A percentile compares a stretch with the other conserved stretches of the same genome.
phyloP scores from a whole-genome alignment of 2,888 invertebrate genomes.

The Eurytoma californica region DNA sequence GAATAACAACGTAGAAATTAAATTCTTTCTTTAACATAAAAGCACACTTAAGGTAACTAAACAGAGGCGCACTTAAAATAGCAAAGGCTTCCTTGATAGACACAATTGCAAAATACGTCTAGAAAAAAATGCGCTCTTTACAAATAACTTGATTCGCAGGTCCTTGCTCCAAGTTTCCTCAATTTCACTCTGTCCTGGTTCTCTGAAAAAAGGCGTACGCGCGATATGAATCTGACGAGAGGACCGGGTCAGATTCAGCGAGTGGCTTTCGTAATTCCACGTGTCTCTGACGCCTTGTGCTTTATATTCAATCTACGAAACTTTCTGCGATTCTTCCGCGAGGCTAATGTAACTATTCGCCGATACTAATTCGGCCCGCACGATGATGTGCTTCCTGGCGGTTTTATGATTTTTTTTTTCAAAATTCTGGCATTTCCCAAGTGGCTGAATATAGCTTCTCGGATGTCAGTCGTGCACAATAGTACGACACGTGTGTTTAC shows the following conservation, averaged over 20 bases:
- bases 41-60: too few relatives aligned
- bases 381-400: not conserved
- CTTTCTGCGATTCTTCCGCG: constrained; percentile 24
- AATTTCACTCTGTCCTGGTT: constrained; percentile 31
- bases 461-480: not conserved
- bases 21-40: too few relatives aligned
- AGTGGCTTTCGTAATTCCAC: constrained; percentile 34
- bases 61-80: too few relatives aligned
- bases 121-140: not conserved
- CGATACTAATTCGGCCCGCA: not conserved
- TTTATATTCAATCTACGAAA: constrained; percentile 36
- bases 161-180: not conserved
- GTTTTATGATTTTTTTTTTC: not conserved
- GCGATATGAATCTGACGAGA: constrained; percentile 19
- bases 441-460: not conserved
- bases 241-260: constrained; percentile 15
- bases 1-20: too few relatives aligned
- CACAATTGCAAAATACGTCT: too few relatives aligned
- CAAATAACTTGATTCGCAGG: not conserved
- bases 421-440: too few relatives aligned
- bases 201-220: not conserved
- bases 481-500: too few relatives aligned
- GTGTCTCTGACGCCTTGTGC: not conserved
- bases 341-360: constrained; percentile 3
- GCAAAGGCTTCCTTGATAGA: too few relatives aligned